A percentile compares a stretch with the other conserved stretches of the same genome.
phyloP scores from a whole-genome alignment of 2,797 vertebrate genomes.

The Lerista edwardsae region DNA sequence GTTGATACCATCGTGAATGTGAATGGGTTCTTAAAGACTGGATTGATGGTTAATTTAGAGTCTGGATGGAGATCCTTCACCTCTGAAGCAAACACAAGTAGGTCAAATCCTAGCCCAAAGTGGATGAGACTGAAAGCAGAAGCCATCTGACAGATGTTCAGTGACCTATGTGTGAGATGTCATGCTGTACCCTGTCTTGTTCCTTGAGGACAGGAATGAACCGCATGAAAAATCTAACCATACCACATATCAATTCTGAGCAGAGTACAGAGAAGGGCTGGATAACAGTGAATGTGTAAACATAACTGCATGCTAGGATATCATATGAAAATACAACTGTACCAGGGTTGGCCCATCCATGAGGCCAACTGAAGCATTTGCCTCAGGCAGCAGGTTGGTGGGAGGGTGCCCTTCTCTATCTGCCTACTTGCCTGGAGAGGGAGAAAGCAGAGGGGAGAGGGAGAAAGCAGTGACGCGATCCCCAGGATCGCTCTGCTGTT shows the following conservation, averaged over 20 bases:
- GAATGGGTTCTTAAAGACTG: neutral
- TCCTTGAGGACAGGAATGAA: neutral
- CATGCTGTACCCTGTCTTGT: neutral
- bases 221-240: neutral
- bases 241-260: neutral
- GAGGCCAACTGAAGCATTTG: too few relatives aligned
- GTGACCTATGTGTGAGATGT: neutral
- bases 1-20: neutral
- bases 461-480: too few relatives aligned
- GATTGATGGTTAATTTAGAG: accelerated
- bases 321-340: too few relatives aligned
- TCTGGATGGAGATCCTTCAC: neutral
- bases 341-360: too few relatives aligned
- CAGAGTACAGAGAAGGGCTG: neutral
- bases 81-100: constrained; percentile 25
- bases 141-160: constrained; percentile 27
- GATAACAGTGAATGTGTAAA: neutral
- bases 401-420: too few relatives aligned
- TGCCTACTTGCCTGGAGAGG: too few relatives aligned
- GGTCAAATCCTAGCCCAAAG: constrained; percentile 18
- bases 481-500: too few relatives aligned
- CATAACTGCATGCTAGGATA: too few relatives aligned
- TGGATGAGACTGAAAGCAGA: neutral
- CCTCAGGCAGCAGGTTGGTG: too few relatives aligned
- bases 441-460: too few relatives aligned